Percentiles rank a stretch among this genome's conserved stretches.
These are phyloP conservation scores for Aldrovandia affinis DNA, from an alignment of 2,797 vertebrate genomes.

Conservation along the genomic window DNA sequence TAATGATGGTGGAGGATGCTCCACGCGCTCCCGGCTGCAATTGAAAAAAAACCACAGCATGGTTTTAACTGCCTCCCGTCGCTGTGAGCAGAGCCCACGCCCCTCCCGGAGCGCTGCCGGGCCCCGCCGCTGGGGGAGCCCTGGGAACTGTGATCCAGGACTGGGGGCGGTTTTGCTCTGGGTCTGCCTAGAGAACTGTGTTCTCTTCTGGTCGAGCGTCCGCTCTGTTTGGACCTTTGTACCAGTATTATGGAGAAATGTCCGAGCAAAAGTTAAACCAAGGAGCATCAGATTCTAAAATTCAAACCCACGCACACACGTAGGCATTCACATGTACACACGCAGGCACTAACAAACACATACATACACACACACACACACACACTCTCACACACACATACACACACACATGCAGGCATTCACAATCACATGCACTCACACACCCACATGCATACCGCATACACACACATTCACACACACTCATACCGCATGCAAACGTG, in stretches of 20 bases:
- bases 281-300: constrained; percentile 15
- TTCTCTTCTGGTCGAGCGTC: neutral
- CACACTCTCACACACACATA: neutral
- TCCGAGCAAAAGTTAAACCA: constrained; percentile 5
- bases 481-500: too few species aligned
- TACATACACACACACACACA: neutral
- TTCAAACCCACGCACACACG: constrained; percentile 47
- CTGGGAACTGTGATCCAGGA: constrained; percentile 35
- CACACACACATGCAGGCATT: neutral
- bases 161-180: constrained; percentile 1
- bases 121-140: neutral
- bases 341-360: constrained; percentile 10
- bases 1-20: constrained; percentile 15
- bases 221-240: constrained; percentile 40
- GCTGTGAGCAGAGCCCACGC: neutral
- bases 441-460: too few species aligned
- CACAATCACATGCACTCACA: too few species aligned
- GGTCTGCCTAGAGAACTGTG: neutral
- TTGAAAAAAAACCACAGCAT: constrained; percentile 26
- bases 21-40: neutral
- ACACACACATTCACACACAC: too few species aligned
- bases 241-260: constrained; percentile 3
- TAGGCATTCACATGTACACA: constrained; percentile 8
- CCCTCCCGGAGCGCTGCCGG: neutral
- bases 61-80: neutral